These are phyloP conservation scores for Drosophila heteroneura DNA, from an alignment of 2,888 invertebrate genomes.

Conservation along the genomic window DNA sequence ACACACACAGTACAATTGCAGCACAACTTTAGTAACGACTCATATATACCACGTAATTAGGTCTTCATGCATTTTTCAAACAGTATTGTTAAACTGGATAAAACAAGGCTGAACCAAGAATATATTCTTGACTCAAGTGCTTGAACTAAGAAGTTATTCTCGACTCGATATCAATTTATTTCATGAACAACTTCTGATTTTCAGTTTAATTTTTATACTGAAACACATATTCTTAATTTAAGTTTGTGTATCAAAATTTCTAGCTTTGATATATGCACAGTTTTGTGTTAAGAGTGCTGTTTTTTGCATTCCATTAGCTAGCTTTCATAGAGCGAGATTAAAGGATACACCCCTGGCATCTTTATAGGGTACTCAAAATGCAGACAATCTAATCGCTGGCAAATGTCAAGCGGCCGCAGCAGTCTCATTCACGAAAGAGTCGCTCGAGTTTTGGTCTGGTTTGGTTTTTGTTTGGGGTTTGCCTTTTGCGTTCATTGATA, in stretches of 20 bases:
- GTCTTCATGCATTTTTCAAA: background rate
- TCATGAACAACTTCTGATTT: background rate
- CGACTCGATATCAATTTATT: background rate
- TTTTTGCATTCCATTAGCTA: background rate
- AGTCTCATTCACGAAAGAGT: constrained; percentile 62
- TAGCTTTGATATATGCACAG: background rate
- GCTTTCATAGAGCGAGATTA: background rate
- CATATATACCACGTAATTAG: constrained; percentile 13
- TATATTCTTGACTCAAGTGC: background rate
- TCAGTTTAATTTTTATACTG: background rate
- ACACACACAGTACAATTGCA: background rate
- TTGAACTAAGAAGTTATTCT: background rate
- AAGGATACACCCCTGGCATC: background rate
- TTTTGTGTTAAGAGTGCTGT: background rate
- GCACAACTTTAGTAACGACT: background rate
- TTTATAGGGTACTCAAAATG: constrained; percentile 35
- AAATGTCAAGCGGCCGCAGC: constrained; percentile 64
- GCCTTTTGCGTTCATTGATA: constrained; percentile 54
- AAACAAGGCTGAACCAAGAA: background rate
- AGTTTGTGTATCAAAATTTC: background rate
- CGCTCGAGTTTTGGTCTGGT: constrained; percentile 9
- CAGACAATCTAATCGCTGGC: constrained; percentile 71
- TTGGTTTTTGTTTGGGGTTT: constrained; percentile 19
- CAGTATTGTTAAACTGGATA: background rate
- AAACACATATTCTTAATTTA: background rate